Base-by-base conservation (phyloP, 2,113 vertebrate species). In the Struthio camelus region DNA sequence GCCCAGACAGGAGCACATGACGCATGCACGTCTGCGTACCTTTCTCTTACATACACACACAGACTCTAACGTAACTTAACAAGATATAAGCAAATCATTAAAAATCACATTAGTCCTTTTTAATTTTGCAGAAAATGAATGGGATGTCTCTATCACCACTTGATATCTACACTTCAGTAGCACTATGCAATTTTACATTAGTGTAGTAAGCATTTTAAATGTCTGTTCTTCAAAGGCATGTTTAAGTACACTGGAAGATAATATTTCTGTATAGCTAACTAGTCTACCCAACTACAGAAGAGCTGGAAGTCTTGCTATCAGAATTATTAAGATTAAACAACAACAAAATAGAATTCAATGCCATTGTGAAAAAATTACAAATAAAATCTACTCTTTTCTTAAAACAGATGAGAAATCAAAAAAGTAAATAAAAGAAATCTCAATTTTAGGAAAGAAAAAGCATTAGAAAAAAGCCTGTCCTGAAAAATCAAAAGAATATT, bases 391-490 rank as follows among this genome's bases (percentile, higher is more conserved):
- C 12, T 53, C 70, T 83, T 54, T 34, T 67, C 36, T 83, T 54
- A 51, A 42, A 13, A 64, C 14, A 78, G 22, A 69, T 25, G 5
- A 32, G 11, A 32, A 40, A 44, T 77, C 81, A 72, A 50, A 24
- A 6, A 56, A 24, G 10, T 17, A 14, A 9, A 40, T 17, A 75
- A 28, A 46, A n/a, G 14, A 87, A 82, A 54, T 6, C 10, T 36
- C 12, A 93, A 2, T 67, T 54, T 66, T 67, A 80, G 13, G 22
- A 80, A 28, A 59, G 24, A 80, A 54, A 79, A 69, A 2, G 5
- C 20, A 19, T 56, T 73, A 30, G 1, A 17, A 70, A 73, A 36
- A 72, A 14, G 0, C 4, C 22, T 59, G 3, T 28, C 6, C 28
- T 82, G 40, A 88, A 94, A 72, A 77, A 32, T 14, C 51, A 87